Evolutionary conservation across 2,113 vertebrate genomes (phyloP).

Genomic region (Zapornia atra): DNA sequence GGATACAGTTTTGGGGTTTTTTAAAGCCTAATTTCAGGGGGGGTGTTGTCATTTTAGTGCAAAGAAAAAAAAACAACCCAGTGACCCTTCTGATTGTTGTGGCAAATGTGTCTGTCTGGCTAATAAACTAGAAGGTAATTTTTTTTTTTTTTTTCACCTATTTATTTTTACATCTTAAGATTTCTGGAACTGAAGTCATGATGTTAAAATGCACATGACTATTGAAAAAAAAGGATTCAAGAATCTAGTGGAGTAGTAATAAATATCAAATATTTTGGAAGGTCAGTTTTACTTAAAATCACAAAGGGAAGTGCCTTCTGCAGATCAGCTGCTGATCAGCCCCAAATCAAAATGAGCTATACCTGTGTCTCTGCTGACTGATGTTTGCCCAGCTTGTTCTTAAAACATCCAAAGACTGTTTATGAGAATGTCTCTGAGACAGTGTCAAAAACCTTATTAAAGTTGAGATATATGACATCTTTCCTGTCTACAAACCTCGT

Average conservation of each 20-base stretch:
- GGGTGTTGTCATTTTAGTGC: not conserved
- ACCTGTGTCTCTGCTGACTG: not conserved
- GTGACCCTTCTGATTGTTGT: not conserved
- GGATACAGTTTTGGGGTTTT: not conserved
- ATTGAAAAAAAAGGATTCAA: not conserved
- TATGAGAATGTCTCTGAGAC: not conserved
- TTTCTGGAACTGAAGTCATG: not conserved
- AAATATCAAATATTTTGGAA: not conserved
- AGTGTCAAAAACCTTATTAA: not conserved
- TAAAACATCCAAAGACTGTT: not conserved
- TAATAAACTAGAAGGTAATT: not conserved
- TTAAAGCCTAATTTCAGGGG: not conserved
- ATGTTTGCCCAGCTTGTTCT: not conserved
- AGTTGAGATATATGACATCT: not conserved
- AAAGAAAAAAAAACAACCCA: not conserved
- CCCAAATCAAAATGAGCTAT: not conserved
- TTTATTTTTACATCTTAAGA: not conserved
- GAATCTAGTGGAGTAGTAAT: not conserved
- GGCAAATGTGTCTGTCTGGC: not conserved
- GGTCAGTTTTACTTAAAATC: not conserved
- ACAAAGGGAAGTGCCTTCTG: not conserved
- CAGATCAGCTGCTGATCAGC: not conserved
- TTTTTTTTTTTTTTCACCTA: not conserved
- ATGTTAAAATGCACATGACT: not conserved
- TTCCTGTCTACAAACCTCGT: not conserved